These are phyloP conservation scores for Drosophila hamatofila DNA, from an alignment of 2,888 invertebrate genomes.

Conservation along the genomic window DNA sequence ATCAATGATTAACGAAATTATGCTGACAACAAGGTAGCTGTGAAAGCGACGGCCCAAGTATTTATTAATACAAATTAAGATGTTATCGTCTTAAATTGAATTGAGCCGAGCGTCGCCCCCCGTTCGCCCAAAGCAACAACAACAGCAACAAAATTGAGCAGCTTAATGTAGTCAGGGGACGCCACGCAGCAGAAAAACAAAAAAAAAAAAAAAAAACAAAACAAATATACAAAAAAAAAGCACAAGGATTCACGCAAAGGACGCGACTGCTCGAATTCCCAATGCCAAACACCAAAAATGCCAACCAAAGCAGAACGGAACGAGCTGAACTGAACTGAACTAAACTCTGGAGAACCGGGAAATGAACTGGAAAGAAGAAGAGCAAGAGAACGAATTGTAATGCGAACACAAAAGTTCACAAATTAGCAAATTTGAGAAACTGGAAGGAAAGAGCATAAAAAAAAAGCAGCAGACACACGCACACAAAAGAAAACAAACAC, in stretches of 20 bases:
- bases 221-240: slow-evolving; percentile 24
- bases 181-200: slow-evolving; percentile 2
- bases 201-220: slow-evolving; percentile 9
- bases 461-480: slow-evolving; percentile 16
- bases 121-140: slow-evolving; percentile 33
- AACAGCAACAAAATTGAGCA: slow-evolving; percentile 64
- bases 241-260: slow-evolving; percentile 41
- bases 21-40: slow-evolving; percentile 62
- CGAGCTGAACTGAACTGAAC: slow-evolving; percentile 26
- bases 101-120: slow-evolving; percentile 37
- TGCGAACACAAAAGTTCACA: slow-evolving; percentile 77
- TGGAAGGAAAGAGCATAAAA: slow-evolving; percentile 36
- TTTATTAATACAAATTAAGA: slow-evolving; percentile 83
- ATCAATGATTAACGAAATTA: slow-evolving; percentile 59
- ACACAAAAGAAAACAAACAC: slow-evolving; percentile 46
- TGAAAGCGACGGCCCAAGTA: slow-evolving; percentile 54
- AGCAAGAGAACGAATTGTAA: slow-evolving; percentile 59
- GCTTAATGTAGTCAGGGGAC: slow-evolving; percentile 67
- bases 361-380: slow-evolving; percentile 12
- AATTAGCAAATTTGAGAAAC: slow-evolving; percentile 83
- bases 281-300: slow-evolving; percentile 52
- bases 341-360: slow-evolving; percentile 4
- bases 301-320: slow-evolving; percentile 35
- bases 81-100: slow-evolving; percentile 81
- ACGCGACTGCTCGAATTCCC: slow-evolving; percentile 54